These are phyloP conservation scores for Ancistrus triradiatus DNA, from an alignment of 2,113 vertebrate genomes.

Conservation along the genomic window DNA sequence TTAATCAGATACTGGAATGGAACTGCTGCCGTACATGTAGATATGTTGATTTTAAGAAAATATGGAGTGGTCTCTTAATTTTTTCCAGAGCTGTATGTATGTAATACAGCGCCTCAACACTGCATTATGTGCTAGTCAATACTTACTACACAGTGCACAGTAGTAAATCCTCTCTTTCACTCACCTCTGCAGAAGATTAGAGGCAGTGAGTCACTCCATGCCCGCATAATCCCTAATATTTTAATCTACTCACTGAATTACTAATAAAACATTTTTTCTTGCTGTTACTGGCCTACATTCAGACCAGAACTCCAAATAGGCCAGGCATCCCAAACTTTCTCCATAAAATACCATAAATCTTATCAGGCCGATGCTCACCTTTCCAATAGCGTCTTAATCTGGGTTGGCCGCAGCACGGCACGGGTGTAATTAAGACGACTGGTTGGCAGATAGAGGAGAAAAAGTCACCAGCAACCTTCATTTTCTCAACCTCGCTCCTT, in stretches of 20 bases:
- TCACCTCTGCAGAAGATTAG: neutral
- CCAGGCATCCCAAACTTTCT: constrained; percentile 44
- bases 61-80: too few species aligned
- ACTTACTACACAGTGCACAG: too few species aligned
- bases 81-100: too few species aligned
- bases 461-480: constrained; percentile 54
- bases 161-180: too few species aligned
- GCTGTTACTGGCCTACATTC: constrained; percentile 31
- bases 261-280: constrained; percentile 15
- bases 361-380: constrained; percentile 47
- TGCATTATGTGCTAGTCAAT: too few species aligned
- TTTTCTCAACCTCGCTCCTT: constrained; percentile 63
- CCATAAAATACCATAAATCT: constrained; percentile 51
- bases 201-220: neutral
- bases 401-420: constrained; percentile 50
- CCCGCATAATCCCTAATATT: constrained; percentile 22
- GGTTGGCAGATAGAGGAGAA: constrained; percentile 49
- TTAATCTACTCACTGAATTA: constrained; percentile 1
- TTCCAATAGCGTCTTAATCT: constrained; percentile 54
- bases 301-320: constrained; percentile 42
- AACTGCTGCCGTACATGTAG: too few species aligned
- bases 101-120: too few species aligned
- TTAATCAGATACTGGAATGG: too few species aligned
- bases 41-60: too few species aligned
- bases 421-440: constrained; percentile 60